Percentiles rank a stretch among this genome's conserved stretches.
Conservation (phyloP, 2,797 vertebrate genomes). For the Poecilia picta region DNA sequence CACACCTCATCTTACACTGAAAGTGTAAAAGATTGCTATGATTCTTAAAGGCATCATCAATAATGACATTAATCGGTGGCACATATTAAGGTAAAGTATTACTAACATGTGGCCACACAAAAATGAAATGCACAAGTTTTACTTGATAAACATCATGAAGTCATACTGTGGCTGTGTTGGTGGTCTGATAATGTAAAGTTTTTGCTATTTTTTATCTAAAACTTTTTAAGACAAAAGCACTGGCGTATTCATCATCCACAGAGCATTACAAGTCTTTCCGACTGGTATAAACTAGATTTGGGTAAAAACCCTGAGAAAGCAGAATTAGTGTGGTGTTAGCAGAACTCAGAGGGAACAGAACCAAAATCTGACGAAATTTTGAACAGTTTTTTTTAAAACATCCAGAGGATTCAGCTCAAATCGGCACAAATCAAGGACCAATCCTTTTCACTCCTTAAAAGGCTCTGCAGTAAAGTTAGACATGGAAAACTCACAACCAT, state of each 20-base stretch:
- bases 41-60: too few relatives aligned
- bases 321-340: not conserved
- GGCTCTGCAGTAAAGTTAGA: not conserved
- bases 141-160: not conserved
- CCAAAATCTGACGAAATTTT: not conserved
- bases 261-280: not conserved
- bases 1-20: not conserved
- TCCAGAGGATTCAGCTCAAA: not conserved
- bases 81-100: not conserved
- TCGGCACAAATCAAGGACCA: not conserved
- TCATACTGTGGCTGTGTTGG: not conserved
- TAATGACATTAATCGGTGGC: too few relatives aligned
- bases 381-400: not conserved
- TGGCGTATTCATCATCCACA: not conserved
- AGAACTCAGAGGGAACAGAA: not conserved
- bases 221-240: not conserved
- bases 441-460: slow-evolving; percentile 10
- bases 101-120: not conserved
- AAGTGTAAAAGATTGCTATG: not conserved
- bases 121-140: not conserved
- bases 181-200: not conserved
- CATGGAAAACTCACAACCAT: not conserved
- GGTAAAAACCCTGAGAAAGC: not conserved
- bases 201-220: not conserved
- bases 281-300: not conserved